Percentiles rank a stretch among this genome's conserved stretches.
Evolutionary conservation across 1,140 invertebrate species (phyloP).

Genomic region (Calephelis nemesis): DNA sequence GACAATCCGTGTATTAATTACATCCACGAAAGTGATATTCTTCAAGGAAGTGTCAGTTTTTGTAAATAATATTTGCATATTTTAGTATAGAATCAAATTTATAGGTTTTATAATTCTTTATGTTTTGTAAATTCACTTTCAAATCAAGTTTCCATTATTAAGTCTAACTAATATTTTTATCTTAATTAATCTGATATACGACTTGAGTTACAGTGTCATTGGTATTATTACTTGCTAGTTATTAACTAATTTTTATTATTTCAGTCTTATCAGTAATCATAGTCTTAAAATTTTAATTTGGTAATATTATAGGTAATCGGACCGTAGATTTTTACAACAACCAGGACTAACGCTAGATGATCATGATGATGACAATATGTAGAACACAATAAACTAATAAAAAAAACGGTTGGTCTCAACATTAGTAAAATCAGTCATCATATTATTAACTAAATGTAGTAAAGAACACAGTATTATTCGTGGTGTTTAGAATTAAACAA

Average conservation of each 20-base stretch:
- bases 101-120: too few species aligned
- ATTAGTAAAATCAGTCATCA: too few species aligned
- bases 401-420: too few species aligned
- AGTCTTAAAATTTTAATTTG: too few species aligned
- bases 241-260: background rate
- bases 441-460: too few species aligned
- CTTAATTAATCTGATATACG: background rate
- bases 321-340: background rate
- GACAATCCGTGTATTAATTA: background rate
- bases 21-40: background rate
- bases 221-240: constrained; percentile 3
- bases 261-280: background rate
- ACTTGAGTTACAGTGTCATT: background rate
- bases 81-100: background rate
- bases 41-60: background rate
- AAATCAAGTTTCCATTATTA: too few species aligned
- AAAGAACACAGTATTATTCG: too few species aligned
- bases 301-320: too few species aligned
- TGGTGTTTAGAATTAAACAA: too few species aligned
- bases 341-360: background rate
- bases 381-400: too few species aligned
- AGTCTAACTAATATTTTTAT: too few species aligned
- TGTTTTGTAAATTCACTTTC: too few species aligned
- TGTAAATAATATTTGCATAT: background rate
- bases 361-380: background rate